Percentiles rank a stretch among this genome's conserved stretches.
Evolutionary conservation across 2,797 vertebrate genomes (phyloP).

Genomic region (Monodelphis domestica): DNA sequence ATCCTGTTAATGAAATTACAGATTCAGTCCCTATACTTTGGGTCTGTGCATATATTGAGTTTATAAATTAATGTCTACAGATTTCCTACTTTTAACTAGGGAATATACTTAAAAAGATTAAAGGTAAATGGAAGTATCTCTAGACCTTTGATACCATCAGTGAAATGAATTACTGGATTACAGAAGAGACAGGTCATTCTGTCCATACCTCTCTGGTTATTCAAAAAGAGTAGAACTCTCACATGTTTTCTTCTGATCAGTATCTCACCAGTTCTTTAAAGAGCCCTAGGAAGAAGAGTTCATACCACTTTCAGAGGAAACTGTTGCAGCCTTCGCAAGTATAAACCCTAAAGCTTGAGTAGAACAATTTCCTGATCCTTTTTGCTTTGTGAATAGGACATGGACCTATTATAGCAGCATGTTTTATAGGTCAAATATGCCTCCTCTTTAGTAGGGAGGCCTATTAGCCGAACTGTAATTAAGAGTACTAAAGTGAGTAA

Average conservation of each 20-base stretch:
- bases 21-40: background rate
- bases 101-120: background rate
- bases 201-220: background rate
- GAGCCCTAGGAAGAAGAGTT: slow-evolving; percentile 29
- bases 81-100: background rate
- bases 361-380: background rate
- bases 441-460: background rate
- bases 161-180: background rate
- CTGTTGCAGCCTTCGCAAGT: slow-evolving; percentile 13
- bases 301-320: background rate
- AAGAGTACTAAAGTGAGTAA: background rate
- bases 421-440: background rate
- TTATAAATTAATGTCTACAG: background rate
- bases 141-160: background rate
- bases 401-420: background rate
- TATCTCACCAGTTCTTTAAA: slow-evolving; percentile 54
- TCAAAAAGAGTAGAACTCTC: background rate
- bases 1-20: background rate
- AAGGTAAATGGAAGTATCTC: background rate
- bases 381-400: background rate
- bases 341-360: background rate
- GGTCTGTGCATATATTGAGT: background rate
- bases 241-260: background rate
- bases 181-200: background rate
- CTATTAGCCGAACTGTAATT: background rate